These are phyloP conservation scores for Willowsia nigromaculata DNA, from an alignment of 2,888 invertebrate species.

Conservation along the genomic window DNA sequence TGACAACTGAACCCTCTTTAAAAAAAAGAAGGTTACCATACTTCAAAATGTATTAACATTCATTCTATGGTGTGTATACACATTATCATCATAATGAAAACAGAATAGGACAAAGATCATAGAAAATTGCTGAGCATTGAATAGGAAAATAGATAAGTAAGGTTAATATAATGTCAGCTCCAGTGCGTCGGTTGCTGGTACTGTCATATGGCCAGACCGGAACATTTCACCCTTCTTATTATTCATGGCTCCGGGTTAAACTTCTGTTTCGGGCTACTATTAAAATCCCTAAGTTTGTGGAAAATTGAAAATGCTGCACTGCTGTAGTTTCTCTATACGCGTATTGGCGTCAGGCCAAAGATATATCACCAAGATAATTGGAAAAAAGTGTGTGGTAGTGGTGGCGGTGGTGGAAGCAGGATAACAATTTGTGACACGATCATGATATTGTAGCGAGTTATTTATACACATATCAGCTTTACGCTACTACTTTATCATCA, in stretches of 20 bases:
- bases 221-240: not conserved
- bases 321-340: not conserved
- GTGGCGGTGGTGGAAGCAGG: constrained; percentile 18
- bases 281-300: not conserved
- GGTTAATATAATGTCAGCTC: not conserved
- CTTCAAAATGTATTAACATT: constrained; percentile 1
- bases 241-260: not conserved
- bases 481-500: not conserved
- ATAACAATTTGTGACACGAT: constrained; percentile 18
- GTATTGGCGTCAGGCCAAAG: constrained; percentile 47
- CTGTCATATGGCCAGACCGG: not conserved
- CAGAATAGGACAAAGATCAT: not conserved
- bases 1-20: not conserved
- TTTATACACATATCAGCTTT: not conserved
- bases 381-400: constrained; percentile 54
- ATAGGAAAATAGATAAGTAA: not conserved
- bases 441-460: constrained; percentile 37
- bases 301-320: constrained; percentile 30
- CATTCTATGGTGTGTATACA: not conserved
- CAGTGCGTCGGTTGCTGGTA: not conserved
- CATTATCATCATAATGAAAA: not conserved
- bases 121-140: not conserved
- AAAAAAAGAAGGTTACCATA: constrained; percentile 14
- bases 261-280: not conserved
- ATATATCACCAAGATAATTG: constrained; percentile 46